A percentile compares a stretch with the other conserved stretches of the same genome.
Conservation (phyloP, 2,888 invertebrate genomes). For the Chironomus riparius region DNA sequence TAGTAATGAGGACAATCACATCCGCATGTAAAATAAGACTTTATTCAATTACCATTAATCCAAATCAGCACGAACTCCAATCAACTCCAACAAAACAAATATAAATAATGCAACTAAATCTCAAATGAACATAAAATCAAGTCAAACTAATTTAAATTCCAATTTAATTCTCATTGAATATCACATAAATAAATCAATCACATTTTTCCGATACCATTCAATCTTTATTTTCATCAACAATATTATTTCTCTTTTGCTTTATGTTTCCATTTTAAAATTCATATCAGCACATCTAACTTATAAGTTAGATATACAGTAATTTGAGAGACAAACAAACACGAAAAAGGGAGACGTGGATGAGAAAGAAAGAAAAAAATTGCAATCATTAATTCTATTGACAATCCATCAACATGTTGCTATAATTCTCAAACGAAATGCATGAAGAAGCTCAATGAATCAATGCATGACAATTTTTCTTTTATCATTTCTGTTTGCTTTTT, state of each 20-base stretch:
- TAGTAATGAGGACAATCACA: no score
- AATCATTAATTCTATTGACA: background rate
- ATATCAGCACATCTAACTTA: no score
- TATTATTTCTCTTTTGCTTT: background rate
- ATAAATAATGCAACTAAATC: no score
- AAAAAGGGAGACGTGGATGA: no score
- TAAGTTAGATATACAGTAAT: no score
- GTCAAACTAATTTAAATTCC: background rate
- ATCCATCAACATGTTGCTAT: background rate
- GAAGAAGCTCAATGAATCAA: background rate
- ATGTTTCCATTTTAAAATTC: no score
- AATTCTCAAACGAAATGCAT: no score
- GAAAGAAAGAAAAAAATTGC: background rate
- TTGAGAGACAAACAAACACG: no score
- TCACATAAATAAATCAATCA: slow-evolving; percentile 8
- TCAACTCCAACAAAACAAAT: no score
- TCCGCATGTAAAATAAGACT: no score
- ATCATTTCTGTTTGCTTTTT: background rate
- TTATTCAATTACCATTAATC: no score
- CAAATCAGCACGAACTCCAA: no score
- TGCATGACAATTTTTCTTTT: background rate
- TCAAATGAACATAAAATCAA: background rate
- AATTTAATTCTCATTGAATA: slow-evolving; percentile 27
- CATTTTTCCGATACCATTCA: background rate
- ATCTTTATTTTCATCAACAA: background rate